A percentile compares a stretch with the other conserved stretches of the same genome.
Evolutionary conservation across 2,113 vertebrate genomes (phyloP).

Genomic region (Pelmatolapia mariae): DNA sequence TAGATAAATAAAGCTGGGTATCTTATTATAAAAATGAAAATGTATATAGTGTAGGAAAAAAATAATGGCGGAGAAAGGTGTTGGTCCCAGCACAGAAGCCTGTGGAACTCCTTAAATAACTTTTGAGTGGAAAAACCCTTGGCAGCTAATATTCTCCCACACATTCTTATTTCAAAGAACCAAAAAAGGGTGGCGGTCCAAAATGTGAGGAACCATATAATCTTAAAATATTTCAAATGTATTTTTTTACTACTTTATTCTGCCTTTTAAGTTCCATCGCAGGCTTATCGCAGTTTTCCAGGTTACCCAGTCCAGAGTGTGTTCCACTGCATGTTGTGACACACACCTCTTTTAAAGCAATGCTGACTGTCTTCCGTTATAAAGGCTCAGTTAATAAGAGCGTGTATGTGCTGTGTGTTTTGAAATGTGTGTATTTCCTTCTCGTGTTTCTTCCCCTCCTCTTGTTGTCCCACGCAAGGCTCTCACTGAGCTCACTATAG

Average conservation of each 20-base stretch:
- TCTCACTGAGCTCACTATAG: conserved; percentile 32
- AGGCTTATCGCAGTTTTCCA: neutral
- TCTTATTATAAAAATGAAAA: neutral
- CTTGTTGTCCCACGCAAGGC: conserved; percentile 17
- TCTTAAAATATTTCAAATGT: neutral
- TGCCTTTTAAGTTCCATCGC: neutral
- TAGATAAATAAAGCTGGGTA: neutral
- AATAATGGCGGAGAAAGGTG: neutral
- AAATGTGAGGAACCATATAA: neutral
- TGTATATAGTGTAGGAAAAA: neutral
- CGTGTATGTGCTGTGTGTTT: neutral
- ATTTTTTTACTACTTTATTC: neutral
- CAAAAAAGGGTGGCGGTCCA: neutral
- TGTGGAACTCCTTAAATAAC: neutral
- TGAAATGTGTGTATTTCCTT: conserved; percentile 6
- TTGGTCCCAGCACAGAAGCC: neutral
- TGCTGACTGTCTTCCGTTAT: neutral
- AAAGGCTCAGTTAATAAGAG: conserved; percentile 24
- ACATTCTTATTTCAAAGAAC: neutral
- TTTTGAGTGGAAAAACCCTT: neutral
- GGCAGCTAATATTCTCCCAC: neutral
- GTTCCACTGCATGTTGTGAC: neutral
- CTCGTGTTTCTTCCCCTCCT: neutral
- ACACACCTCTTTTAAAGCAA: neutral
- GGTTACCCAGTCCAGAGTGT: neutral